Evolutionary conservation across 2,888 invertebrate species (phyloP), one percentile per base, ranked within the genome.

Genomic region (Drosophila paranaensis): DNA sequence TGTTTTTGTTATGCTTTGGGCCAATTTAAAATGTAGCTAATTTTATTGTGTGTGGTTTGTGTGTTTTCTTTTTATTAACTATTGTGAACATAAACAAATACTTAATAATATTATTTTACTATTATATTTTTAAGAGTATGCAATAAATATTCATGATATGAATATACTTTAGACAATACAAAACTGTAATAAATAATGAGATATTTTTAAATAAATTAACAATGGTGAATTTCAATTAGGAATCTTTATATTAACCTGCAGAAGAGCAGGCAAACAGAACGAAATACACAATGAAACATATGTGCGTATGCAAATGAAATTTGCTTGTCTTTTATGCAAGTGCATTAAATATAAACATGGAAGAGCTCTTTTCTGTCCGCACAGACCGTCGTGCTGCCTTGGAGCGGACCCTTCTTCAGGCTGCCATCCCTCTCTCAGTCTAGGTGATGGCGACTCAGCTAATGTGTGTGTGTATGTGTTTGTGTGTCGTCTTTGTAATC

Each of bases 311-410:
- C 62, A 84, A 82, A 81, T 86, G 70, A 80, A 73, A 80, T 82
- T 82, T 86, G 13, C 77, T 74, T 82, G 77, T 66, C 80, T 64
- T 50, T 70, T n/a, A 50, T 71, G 71, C 67, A 48, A 84, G 68
- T 82, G 79, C 85, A 82, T 82, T 84, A 68, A 87, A 72, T 61
- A 84, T 76, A 50, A 60, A 60, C 70, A 68, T 57, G 78, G 69
- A 73, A 67, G 67, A 77, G 81, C 61, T 78, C 58, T 67, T 39
- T 16, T 25, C 33, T 35, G 30, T n/a, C 8, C 50, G 4, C 35
- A 37, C 14, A 53, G 20, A 0, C 16, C 2, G 39, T 10, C 39
- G 37, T 25, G 20, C 9, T 37, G 37, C 37, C 10, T 53, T 16
- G n/a, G 11, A 16, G 40, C n/a, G 30, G 16, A 54, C 11, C 27